Base-by-base conservation (phyloP, 1,140 invertebrate genomes). In the Neodiprion fabricii region DNA sequence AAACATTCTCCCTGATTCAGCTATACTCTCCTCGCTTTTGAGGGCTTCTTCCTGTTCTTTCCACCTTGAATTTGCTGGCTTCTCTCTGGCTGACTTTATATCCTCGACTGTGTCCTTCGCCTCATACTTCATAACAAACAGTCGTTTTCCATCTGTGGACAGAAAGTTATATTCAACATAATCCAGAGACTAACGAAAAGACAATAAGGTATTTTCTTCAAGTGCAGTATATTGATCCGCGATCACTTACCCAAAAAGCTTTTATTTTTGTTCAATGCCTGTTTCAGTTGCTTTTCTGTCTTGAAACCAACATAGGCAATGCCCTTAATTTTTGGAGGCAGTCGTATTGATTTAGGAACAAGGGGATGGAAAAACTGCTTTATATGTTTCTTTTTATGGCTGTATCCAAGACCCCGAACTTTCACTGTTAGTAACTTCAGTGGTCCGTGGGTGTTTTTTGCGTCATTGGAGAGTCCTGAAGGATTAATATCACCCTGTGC, bases 1-100 rank as follows among this genome's bases (percentile, higher is more conserved):
- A 91, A 98, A 99, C 78, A 99, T 95, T 78, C 95, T 92, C 3
- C 98, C 98, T 80, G 97, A 97, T 86, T 97, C 96, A 2, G 92
- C 95, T 74, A 98, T 94, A 75, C 90, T 91, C 86, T 97, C 96
- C 85, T 95, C 94, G 80, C 92, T 91, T 81, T 92, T 92, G 9
- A 95, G 80, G 28, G 89, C 86, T 61, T 94, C 91, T 82, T 92
- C 90, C 87, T 95, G 95, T 78, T 91, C 91, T 80, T 92, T 91
- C 93, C 92, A 94, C 87, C 91, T 93, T 11, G 88, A 79, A 74
- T 89, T 88, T 10, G 78, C 74, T 12, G 71, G 75, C 77, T 80
- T 79, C 53, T 83, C 82, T 79, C 80, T 86, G 76, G 79, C 79
- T 74, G 86, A 74, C 73, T 84, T 82, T 82, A 88, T 75, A 72